phyloP scores from a whole-genome alignment of 37 sponge, comb jelly and placozoan genomes.

The Chondrilla cf. caribensis region DNA sequence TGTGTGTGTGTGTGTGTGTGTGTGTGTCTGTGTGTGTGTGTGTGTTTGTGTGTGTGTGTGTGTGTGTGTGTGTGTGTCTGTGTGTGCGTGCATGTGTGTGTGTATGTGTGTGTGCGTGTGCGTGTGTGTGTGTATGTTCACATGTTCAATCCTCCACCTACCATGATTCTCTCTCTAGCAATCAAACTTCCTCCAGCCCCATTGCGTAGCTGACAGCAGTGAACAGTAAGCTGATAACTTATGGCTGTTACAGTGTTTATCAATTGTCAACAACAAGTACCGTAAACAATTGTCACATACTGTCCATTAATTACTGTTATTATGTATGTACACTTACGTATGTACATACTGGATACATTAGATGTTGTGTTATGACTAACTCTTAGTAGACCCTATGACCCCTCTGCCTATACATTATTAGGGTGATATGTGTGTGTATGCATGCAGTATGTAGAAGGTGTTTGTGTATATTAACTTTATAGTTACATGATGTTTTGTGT shows the following conservation, averaged over 20 bases:
- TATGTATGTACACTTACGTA: too few relatives aligned
- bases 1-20: constrained; percentile 8
- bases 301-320: too few relatives aligned
- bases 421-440: too few relatives aligned
- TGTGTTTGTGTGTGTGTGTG: too few relatives aligned
- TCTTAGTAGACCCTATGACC: too few relatives aligned
- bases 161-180: neutral
- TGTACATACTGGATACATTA: too few relatives aligned
- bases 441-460: too few relatives aligned
- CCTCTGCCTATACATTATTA: too few relatives aligned
- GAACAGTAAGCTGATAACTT: neutral
- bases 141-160: neutral
- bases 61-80: constrained; percentile 13
- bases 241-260: neutral
- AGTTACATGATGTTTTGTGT: too few relatives aligned
- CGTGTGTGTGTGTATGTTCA: constrained; percentile 16
- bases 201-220: constrained; percentile 15
- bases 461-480: too few relatives aligned
- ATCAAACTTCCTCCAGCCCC: neutral
- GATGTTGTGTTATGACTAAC: too few relatives aligned
- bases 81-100: constrained; percentile 18
- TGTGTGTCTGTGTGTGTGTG: neutral
- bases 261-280: neutral
- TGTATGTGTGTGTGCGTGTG: constrained; percentile 21
- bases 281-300: too few relatives aligned